Conservation (phyloP, 2,888 invertebrate species). For the Trichacis sp. region DNA sequence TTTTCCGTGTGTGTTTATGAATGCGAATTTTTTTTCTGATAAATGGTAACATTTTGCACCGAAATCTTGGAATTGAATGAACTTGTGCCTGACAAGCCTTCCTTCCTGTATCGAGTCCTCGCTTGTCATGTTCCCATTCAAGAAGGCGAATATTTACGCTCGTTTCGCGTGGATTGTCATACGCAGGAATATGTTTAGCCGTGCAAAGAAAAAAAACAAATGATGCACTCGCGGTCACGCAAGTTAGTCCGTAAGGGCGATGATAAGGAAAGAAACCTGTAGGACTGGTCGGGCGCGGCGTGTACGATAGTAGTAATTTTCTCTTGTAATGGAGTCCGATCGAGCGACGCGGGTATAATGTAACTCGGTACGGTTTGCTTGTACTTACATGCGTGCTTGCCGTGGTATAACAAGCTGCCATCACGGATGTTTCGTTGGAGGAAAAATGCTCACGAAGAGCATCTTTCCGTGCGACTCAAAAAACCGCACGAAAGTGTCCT, state of each 20-base stretch:
- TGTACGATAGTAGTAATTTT: constrained; percentile 46
- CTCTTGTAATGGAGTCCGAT: constrained; percentile 40
- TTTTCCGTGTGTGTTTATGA: no score
- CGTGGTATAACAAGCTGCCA: constrained; percentile 20
- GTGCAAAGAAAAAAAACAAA: constrained; percentile 1
- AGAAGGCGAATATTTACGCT: background rate
- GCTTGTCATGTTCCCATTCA: background rate
- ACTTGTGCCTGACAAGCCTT: no score
- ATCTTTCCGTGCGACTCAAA: constrained; percentile 16
- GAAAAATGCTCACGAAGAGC: constrained; percentile 30
- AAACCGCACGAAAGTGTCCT: constrained; percentile 8
- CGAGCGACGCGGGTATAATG: constrained; percentile 26
- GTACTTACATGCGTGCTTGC: constrained; percentile 21
- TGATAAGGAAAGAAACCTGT: constrained; percentile 46
- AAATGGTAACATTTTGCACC: no score
- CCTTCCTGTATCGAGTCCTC: no score
- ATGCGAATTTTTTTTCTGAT: no score
- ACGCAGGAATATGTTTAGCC: background rate
- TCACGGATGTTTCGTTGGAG: constrained; percentile 26
- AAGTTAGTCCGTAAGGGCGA: constrained; percentile 33
- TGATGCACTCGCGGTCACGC: constrained; percentile 16
- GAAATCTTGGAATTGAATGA: no score
- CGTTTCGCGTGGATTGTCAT: constrained; percentile 4
- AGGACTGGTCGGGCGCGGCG: constrained; percentile 43
- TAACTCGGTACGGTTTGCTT: constrained; percentile 32